Evolutionary conservation across 1,140 invertebrate species (phyloP), one percentile per base, ranked within the genome.

Genomic region (Drosophila prosaltans): DNA sequence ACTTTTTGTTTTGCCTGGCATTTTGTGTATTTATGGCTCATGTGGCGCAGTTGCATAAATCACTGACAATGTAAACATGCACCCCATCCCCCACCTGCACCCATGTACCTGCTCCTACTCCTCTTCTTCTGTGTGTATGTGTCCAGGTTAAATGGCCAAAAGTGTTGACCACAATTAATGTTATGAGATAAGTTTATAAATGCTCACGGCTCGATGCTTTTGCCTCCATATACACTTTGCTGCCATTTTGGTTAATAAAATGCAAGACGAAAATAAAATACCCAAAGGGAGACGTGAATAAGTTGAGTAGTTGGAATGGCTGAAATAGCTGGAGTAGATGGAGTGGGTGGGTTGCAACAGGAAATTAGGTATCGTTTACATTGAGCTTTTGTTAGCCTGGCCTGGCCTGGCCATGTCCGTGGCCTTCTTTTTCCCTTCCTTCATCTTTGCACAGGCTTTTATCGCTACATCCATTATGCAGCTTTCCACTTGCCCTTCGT

Each of bases 161-260:
- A 88, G 84, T 88, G 84, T 88, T 90, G 85, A 90, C 86, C 86
- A 90, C 86, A 90, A 90, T 90, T 90, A 90, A 90, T 90, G 86
- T 90, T 90, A 90, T 90, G 86, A 90, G 86, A 90, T 90, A 90
- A 90, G 86, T 90, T 90, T 90, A 78, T 85, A 82, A 80, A 85
- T 72, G 69, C 81, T 71, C 80, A 85, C 72, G 68, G 80, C 80
- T 74, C 68, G 72, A 71, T 78, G 80, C 60, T 64, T 63, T 67
- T 54, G 21, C 40, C 62, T 9, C 43, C 6, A 10, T 54, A 16
- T 21, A 28, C 57, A 24, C 32, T 36, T 45, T 40, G 43, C 40
- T 55, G 16, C 26, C 65, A 67, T 54, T 54, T 60, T 67, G 45
- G 77, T 76, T 89, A 74, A 83, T 86, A 83, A 82, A 88, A 80